These are phyloP conservation scores for Mormoops blainvillei DNA, from an alignment of 2,113 vertebrate species.

Conservation along the genomic window DNA sequence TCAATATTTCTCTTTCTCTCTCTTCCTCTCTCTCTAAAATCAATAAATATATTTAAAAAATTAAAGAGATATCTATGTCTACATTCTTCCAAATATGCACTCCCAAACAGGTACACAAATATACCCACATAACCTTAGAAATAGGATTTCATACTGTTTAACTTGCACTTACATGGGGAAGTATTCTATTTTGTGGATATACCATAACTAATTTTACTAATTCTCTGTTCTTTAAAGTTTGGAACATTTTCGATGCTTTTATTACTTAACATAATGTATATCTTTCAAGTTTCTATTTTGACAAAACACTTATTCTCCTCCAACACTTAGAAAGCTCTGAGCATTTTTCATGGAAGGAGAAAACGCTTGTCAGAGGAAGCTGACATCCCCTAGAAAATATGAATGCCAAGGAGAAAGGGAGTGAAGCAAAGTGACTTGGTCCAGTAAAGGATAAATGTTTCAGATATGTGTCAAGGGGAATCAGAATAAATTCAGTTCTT, in stretches of 20 bases:
- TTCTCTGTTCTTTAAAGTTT: neutral
- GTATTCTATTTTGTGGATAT: neutral
- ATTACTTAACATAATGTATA: neutral
- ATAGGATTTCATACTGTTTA: neutral
- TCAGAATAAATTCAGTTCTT: neutral
- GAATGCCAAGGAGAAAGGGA: neutral
- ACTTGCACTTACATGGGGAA: neutral
- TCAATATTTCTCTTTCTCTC: too few relatives aligned
- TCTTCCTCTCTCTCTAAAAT: too few relatives aligned
- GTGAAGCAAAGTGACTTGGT: neutral
- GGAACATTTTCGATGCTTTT: neutral
- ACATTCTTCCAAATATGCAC: neutral
- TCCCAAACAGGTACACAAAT: accelerated
- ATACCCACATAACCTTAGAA: neutral
- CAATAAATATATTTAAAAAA: too few relatives aligned
- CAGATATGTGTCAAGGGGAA: neutral
- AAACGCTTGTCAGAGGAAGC: neutral
- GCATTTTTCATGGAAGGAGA: neutral
- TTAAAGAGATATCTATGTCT: neutral
- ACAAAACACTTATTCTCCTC: neutral
- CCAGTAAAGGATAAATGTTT: neutral
- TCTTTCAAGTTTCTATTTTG: neutral
- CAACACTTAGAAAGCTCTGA: neutral
- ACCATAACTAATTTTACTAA: neutral
- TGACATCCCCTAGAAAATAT: neutral